Conservation (phyloP, 2,113 vertebrate genomes). For the Petrocephalus zakoni region DNA sequence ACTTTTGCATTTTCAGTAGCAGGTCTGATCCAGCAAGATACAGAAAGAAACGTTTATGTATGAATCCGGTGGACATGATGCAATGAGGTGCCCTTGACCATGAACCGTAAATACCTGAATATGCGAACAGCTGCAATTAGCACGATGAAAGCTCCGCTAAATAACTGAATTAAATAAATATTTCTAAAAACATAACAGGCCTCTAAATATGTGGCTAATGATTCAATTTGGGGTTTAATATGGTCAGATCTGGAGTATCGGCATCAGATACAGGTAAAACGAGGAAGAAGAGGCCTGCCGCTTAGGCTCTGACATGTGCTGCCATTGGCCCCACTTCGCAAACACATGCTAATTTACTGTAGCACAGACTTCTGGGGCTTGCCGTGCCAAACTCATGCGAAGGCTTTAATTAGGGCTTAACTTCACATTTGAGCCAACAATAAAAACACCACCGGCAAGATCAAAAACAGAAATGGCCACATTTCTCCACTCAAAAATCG, state of each 20-base stretch:
- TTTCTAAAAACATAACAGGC: neutral
- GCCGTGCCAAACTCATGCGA: conserved; percentile 30
- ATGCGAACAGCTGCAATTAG: neutral
- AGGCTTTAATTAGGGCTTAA: conserved; percentile 53
- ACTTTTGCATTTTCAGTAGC: neutral
- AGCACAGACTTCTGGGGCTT: conserved; percentile 5
- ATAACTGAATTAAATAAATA: neutral
- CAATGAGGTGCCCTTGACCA: neutral
- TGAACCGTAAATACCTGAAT: neutral
- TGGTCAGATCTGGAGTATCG: neutral
- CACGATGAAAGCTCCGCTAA: neutral
- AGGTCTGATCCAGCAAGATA: neutral
- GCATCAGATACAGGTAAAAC: neutral
- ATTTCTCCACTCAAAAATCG: neutral
- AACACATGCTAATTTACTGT: neutral
- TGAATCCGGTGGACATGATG: neutral
- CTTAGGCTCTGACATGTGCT: neutral
- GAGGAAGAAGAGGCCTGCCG: neutral
- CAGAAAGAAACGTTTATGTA: neutral
- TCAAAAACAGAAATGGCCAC: neutral
- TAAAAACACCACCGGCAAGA: conserved; percentile 39
- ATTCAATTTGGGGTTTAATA: neutral
- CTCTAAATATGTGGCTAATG: neutral
- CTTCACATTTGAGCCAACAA: conserved; percentile 43
- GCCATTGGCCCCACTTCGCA: neutral